Conservation (phyloP, 1,140 invertebrate species). For the Penaeus chinensis region DNA sequence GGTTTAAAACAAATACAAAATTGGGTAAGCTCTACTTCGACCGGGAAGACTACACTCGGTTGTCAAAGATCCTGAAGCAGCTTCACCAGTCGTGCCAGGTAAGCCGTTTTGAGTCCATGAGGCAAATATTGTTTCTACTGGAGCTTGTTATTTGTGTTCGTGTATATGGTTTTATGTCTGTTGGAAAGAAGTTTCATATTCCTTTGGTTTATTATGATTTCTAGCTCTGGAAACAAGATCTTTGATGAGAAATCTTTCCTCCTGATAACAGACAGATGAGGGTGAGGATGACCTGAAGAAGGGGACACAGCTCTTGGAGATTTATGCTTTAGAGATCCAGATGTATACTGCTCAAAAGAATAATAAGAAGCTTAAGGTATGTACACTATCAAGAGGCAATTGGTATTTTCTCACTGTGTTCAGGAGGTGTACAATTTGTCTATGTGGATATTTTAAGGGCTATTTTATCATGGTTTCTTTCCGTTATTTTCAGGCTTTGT, state of each 20-base stretch:
- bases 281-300: constrained; percentile 99
- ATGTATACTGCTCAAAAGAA: constrained; percentile 99
- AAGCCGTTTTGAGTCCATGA: constrained; percentile 39
- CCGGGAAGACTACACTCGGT: constrained; percentile 91
- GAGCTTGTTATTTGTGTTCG: not conserved
- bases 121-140: constrained; percentile 3
- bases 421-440: not conserved
- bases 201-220: too few relatives aligned
- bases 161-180: not conserved
- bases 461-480: constrained; percentile 36
- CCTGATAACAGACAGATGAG: constrained; percentile 85
- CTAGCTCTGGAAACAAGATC: not conserved
- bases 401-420: not conserved
- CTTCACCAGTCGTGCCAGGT: constrained; percentile 97
- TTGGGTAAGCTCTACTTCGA: constrained; percentile 99
- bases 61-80: constrained; percentile 97
- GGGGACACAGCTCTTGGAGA: constrained; percentile 97
- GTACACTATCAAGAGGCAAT: constrained; percentile 17
- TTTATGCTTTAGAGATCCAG: constrained; percentile 99
- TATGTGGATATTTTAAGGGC: not conserved
- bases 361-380: constrained; percentile 95
- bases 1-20: constrained; percentile 99
- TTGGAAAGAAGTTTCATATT: not conserved
- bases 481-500: constrained; percentile 76
- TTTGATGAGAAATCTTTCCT: not conserved